Conservation (phyloP, 2,888 invertebrate species). For the Callinectes sapidus region DNA sequence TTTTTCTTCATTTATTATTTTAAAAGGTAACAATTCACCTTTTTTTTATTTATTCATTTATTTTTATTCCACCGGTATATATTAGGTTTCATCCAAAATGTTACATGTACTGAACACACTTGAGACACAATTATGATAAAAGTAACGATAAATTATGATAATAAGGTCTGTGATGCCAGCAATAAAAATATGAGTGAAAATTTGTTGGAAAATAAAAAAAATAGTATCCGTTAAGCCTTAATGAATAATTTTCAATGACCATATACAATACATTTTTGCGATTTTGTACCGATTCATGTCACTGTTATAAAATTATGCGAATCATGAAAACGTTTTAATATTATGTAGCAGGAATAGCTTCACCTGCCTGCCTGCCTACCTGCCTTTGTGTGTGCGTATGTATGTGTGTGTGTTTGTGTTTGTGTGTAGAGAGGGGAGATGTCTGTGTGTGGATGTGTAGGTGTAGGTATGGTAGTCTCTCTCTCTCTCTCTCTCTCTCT, state of each 20-base stretch:
- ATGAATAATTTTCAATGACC: slow-evolving; percentile 12
- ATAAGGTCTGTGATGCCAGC: background rate
- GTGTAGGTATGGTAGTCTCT: too few relatives aligned
- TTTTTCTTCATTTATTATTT: too few relatives aligned
- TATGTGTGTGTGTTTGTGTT: background rate
- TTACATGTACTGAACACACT: background rate
- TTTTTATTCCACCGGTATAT: too few relatives aligned
- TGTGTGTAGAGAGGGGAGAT: background rate
- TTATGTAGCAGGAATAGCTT: background rate
- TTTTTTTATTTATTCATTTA: too few relatives aligned
- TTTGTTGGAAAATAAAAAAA: background rate
- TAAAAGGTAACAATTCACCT: too few relatives aligned
- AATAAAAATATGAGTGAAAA: background rate
- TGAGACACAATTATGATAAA: background rate
- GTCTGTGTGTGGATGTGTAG: background rate
- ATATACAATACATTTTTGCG: background rate
- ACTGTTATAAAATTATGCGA: slow-evolving; percentile 5
- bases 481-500: background rate
- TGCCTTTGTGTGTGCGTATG: background rate
- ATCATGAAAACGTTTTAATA: background rate
- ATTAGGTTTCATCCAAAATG: too few relatives aligned
- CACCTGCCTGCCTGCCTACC: background rate
- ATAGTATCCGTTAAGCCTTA: background rate
- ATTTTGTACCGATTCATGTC: slow-evolving; percentile 17
- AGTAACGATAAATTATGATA: too few relatives aligned